phyloP scores from a whole-genome alignment of 2,888 invertebrate genomes.

The Pristionchus exspectatus region DNA sequence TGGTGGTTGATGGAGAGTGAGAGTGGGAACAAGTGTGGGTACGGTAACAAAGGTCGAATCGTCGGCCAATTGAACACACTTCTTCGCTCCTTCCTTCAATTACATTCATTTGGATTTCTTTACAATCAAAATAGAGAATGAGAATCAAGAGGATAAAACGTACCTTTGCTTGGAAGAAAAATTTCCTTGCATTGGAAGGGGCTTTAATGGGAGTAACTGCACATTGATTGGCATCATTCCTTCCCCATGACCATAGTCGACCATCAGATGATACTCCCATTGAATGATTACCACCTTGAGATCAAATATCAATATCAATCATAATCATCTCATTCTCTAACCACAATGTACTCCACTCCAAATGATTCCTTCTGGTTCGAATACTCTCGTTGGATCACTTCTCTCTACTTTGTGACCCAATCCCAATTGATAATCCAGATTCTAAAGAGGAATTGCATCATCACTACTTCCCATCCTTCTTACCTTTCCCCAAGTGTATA shows the following conservation, averaged over 20 bases:
- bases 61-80: conserved; percentile 60
- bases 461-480: neutral
- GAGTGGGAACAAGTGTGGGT: conserved; percentile 56
- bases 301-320: neutral
- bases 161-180: conserved; percentile 65
- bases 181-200: conserved; percentile 58
- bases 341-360: conserved; percentile 73
- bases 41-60: conserved; percentile 59
- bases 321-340: conserved; percentile 21
- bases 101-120: neutral
- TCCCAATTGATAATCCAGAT: conserved; percentile 74
- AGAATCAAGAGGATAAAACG: neutral
- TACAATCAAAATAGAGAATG: neutral
- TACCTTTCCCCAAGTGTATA: conserved; percentile 76
- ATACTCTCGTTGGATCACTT: conserved; percentile 67
- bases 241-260: conserved; percentile 71
- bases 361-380: conserved; percentile 65
- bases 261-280: conserved; percentile 68
- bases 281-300: conserved; percentile 70
- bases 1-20: conserved; percentile 49
- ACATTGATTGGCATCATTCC: conserved; percentile 73
- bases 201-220: conserved; percentile 53
- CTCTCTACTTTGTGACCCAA: conserved; percentile 72
- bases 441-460: neutral
- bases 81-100: conserved; percentile 58